Evolutionary conservation across 2,113 vertebrate genomes (phyloP), one percentile per base, ranked within the genome.

Genomic region (Prolemur simus): DNA sequence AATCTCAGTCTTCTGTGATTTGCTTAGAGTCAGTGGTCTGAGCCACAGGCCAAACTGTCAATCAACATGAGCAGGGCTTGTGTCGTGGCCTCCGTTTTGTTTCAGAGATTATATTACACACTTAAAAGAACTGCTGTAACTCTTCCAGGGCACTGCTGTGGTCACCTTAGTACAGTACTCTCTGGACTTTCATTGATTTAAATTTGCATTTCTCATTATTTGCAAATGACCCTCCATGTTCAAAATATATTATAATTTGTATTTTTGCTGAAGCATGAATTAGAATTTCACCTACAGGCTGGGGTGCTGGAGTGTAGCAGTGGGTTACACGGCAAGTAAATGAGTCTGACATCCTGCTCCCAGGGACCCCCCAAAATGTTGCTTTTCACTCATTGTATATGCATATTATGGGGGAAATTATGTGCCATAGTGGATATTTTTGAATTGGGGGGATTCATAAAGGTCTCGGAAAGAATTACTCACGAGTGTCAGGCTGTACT

Each of bases 191-290:
- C 96, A 87, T 42, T 96, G 93, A 96, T 96, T 97, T 95, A 93
- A 45, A 97, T 97, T 96, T 95, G 89, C 86, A 91, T 97, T 95
- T 97, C 96, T 95, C 83, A 95, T 97, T 97, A 97, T 97, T 97
- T 93, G 91, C 69, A 96, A 95, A 95, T 66, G 96, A 93, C 80
- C 96, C 91, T 93, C 94, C 54, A 83, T 90, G 86, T 96, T 95
- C 93, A 84, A 91, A 95, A 77, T 89, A 82, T 76, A 85, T 89
- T 89, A 83, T 96, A 71, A 91, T 95, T 93, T 95, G 96, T 97
- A 87, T 94, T 95, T 96, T 95, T 93, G 63, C 37, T 83, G 83
- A 96, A 95, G 89, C 91, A 77, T 95, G 96, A 97, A 95, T 91
- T 96, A 91, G 63, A 91, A 56, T 84, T 78, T 68, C 68, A 34